Evolutionary conservation across 2,797 vertebrate genomes (phyloP), one percentile per base, ranked within the genome.

Genomic region (Megaceryle alcyon): DNA sequence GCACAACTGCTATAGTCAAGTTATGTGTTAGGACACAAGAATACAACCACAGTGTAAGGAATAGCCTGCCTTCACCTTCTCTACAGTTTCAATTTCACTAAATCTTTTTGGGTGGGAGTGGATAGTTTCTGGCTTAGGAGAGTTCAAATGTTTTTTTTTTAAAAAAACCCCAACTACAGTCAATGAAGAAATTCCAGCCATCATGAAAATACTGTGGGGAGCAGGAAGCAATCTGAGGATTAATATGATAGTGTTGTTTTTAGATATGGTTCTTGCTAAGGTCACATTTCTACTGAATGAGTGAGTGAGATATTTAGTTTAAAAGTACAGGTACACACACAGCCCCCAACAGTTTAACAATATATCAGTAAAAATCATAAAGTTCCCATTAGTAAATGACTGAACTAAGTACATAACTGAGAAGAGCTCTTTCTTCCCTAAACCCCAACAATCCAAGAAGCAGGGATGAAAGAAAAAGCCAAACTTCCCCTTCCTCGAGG

Each of bases 201-300:
- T 25, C 48, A 46, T 20, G 57, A 64, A 77, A 92, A 60, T 28
- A 48, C 35, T 33, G 19, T 80, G 23, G n/a, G 33, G 14, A 85
- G 13, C 1, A 0, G 26, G 23, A 22, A 1, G 0, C 35, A 86
- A 90, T 20, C 4, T 68, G 69, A 86, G 25, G 25, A 69, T 72
- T 88, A 68, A 94, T 86, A 70, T 29, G 1, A 48, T 9, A 70
- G 21, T 12, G 26, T 28, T 94, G 28, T 18, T 92, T 83, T 79
- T n/a, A 86, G 80, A 88, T 84, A n/a, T 43, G 35, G 15, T 68
- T 95, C 56, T 84, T 82, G 19, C 12, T 56, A 57, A 91, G 69
- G 63, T 93, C 77, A 75, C 7, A 39, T 23, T 66, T 79, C 33
- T 81, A 31, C 41, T 71, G 29, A 18, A 54, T 31, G 28, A 57